Conservation (phyloP, 1,140 invertebrate species). For the Lithobius niger region DNA sequence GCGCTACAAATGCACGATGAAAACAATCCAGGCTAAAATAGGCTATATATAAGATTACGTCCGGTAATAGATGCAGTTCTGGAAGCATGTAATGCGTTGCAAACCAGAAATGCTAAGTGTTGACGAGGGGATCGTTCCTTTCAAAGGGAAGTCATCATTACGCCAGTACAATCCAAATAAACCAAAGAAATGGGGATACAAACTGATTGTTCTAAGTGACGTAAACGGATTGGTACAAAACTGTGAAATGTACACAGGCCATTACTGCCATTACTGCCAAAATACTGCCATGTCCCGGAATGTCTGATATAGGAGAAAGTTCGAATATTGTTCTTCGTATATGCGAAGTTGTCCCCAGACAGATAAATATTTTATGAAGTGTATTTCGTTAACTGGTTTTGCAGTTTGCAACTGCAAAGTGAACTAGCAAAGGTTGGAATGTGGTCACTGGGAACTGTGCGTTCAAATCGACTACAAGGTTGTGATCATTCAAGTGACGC, state of each 20-base stretch:
- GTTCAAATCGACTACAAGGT: not conserved
- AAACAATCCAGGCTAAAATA: not conserved
- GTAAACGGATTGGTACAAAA: slow-evolving; percentile 16
- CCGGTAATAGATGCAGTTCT: not conserved
- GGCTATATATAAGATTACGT: not conserved
- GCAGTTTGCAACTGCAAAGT: not conserved
- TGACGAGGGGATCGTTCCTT: slow-evolving; percentile 13
- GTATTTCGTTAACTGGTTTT: slow-evolving; percentile 10
- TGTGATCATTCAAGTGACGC: not conserved
- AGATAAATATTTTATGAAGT: slow-evolving; percentile 5
- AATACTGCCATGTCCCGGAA: not conserved
- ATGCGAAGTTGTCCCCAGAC: not conserved
- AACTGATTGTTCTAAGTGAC: slow-evolving; percentile 6
- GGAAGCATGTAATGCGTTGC: not conserved
- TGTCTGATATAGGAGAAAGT: slow-evolving; percentile 1
- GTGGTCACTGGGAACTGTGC: slow-evolving; percentile 15
- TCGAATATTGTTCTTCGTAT: slow-evolving; percentile 2
- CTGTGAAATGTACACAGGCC: slow-evolving; percentile 17
- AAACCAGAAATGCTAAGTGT: not conserved
- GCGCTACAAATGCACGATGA: not conserved
- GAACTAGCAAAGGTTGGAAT: slow-evolving; percentile 4
- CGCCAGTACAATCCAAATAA: slow-evolving; percentile 14
- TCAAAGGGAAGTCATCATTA: slow-evolving; percentile 10
- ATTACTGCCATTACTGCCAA: slow-evolving; percentile 14
- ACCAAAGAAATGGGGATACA: slow-evolving; percentile 14